Percentiles rank a stretch among this genome's conserved stretches.
phyloP scores from a whole-genome alignment of 2,888 invertebrate genomes.

The Spisula subtruncata region DNA sequence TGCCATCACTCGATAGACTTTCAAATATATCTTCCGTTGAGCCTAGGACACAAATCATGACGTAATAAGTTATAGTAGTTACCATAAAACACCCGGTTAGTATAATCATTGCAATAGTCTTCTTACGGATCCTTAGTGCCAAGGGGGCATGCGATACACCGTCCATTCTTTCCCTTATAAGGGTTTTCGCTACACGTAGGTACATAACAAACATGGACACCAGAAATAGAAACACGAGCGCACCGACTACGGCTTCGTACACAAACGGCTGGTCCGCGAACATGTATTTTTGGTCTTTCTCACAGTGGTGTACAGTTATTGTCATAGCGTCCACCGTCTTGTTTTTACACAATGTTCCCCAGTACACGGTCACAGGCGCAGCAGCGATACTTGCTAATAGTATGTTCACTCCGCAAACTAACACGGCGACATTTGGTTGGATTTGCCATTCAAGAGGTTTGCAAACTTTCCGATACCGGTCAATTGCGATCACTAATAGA shows the following conservation, averaged over 20 bases:
- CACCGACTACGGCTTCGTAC: conserved; percentile 41
- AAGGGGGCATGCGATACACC: background rate
- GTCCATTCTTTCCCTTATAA: conserved; percentile 13
- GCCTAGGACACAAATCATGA: conserved; percentile 41
- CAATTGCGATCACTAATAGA: conserved; percentile 47
- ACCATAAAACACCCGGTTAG: conserved; percentile 44
- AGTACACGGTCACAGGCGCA: conserved; percentile 53
- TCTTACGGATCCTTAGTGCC: conserved; percentile 39
- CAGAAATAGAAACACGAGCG: conserved; percentile 45
- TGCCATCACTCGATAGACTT: conserved; percentile 9
- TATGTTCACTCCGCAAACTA: conserved; percentile 39
- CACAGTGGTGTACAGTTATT: conserved; percentile 55
- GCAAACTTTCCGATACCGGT: conserved; percentile 56
- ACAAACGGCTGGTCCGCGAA: conserved; percentile 35
- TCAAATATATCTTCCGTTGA: conserved; percentile 34
- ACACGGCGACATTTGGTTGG: conserved; percentile 33
- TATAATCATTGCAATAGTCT: conserved; percentile 59
- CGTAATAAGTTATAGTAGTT: conserved; percentile 47
- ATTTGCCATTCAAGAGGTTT: conserved; percentile 53
- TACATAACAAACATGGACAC: conserved; percentile 58
- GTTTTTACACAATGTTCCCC: conserved; percentile 55
- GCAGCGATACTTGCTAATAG: conserved; percentile 45
- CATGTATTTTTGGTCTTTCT: conserved; percentile 54
- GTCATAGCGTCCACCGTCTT: conserved; percentile 9
- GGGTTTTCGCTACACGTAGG: conserved; percentile 49